Conservation (phyloP, 2,797 vertebrate species). For the Sparidentex hasta region DNA sequence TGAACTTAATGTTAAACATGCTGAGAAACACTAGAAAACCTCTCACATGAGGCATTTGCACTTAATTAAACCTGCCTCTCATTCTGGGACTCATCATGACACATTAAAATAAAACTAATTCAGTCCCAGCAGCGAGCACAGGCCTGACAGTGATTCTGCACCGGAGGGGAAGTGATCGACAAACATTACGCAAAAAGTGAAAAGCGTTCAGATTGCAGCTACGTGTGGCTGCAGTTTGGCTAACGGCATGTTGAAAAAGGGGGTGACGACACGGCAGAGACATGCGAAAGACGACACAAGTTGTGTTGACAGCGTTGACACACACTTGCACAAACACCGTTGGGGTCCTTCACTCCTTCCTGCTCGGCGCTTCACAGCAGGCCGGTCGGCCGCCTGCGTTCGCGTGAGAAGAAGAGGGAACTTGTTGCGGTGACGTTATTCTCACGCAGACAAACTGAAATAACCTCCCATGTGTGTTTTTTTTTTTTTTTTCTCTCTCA, state of each 20-base stretch:
- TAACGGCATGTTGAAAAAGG: conserved; percentile 68
- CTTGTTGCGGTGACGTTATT: conserved; percentile 73
- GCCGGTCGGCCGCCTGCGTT: conserved; percentile 52
- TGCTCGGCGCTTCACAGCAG: conserved; percentile 52
- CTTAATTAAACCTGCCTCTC: not conserved
- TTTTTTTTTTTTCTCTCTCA: conserved; percentile 66
- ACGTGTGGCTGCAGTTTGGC: conserved; percentile 49
- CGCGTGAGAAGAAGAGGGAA: conserved; percentile 85
- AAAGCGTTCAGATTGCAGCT: conserved; percentile 60
- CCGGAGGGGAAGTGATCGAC: conserved; percentile 48
- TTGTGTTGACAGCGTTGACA: conserved; percentile 33
- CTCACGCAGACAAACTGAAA: conserved; percentile 76
- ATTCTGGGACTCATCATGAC: not conserved
- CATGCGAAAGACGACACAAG: conserved; percentile 43
- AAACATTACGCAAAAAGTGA: conserved; percentile 61
- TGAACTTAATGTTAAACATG: not conserved
- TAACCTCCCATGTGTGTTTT: conserved; percentile 59
- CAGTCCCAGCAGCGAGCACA: not conserved
- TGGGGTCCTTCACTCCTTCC: conserved; percentile 32
- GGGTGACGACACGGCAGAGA: conserved; percentile 57
- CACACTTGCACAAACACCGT: conserved; percentile 41
- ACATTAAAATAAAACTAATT: not conserved
- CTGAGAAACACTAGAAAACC: not conserved
- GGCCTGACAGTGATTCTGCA: not conserved
- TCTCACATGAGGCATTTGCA: not conserved